Percentiles rank a stretch among this genome's conserved stretches.
phyloP scores from a whole-genome alignment of 2,113 vertebrate species.

The Melanostigma gelatinosum region DNA sequence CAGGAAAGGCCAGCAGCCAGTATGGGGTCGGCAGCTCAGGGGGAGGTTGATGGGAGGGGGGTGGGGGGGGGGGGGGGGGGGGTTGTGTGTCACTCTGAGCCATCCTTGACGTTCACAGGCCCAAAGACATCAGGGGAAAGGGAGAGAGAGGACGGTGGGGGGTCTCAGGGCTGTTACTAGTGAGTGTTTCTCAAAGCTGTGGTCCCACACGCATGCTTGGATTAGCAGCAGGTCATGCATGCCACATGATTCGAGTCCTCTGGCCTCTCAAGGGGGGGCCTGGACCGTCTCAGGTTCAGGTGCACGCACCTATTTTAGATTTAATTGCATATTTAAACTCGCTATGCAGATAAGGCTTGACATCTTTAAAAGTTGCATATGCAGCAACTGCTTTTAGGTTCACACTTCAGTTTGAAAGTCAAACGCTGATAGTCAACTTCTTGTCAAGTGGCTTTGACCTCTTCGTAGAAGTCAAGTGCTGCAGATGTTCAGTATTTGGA shows the following conservation, averaged over 20 bases:
- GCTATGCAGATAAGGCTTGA: not conserved
- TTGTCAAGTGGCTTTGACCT: not conserved
- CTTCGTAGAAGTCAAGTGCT: not conserved
- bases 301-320: not conserved
- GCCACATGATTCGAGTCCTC: slow-evolving; percentile 11
- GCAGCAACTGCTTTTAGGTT: not conserved
- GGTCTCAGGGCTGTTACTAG: slow-evolving; percentile 60
- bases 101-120: slow-evolving; percentile 70
- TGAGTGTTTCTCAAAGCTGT: slow-evolving; percentile 53
- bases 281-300: not conserved
- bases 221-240: slow-evolving; percentile 36
- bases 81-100: slow-evolving; percentile 61
- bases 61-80: slow-evolving; percentile 42
- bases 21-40: slow-evolving; percentile 70
- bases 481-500: not conserved
- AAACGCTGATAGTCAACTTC: not conserved
- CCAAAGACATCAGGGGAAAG: slow-evolving; percentile 43
- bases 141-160: slow-evolving; percentile 44
- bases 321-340: not conserved
- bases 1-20: slow-evolving; percentile 81
- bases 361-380: not conserved
- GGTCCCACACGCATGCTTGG: slow-evolving; percentile 13
- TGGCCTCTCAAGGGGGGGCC: slow-evolving; percentile 13
- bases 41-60: slow-evolving; percentile 48
- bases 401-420: not conserved